Evolutionary conservation across 2,113 vertebrate species (phyloP).

Genomic region (Myanophis thanlyinensis): DNA sequence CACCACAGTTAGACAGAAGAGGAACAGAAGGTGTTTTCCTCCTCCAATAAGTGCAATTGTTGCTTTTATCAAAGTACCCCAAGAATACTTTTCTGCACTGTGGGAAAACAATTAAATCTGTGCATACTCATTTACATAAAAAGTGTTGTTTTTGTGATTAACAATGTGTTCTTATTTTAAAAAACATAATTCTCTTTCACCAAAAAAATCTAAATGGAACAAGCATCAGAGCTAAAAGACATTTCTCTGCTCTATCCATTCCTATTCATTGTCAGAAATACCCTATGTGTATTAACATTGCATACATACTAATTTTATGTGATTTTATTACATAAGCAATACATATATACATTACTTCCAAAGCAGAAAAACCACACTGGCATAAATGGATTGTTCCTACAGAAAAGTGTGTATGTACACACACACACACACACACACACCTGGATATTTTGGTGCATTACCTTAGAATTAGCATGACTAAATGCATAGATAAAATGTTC

Average conservation of each 20-base stretch:
- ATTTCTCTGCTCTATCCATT: not conserved
- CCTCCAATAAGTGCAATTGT: not conserved
- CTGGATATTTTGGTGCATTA: not conserved
- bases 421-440: too few species aligned
- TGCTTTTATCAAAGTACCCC: not conserved
- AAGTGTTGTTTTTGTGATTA: not conserved
- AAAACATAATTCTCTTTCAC: not conserved
- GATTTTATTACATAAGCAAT: not conserved
- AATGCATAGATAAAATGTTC: not conserved
- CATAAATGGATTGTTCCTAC: not conserved
- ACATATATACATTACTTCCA: not conserved
- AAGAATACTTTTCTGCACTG: not conserved
- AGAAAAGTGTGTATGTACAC: not conserved
- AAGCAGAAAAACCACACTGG: not conserved
- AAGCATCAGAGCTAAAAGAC: not conserved
- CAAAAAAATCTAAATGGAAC: conserved; percentile 1
- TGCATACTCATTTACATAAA: not conserved
- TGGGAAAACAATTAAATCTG: not conserved
- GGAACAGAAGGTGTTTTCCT: not conserved
- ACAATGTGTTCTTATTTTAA: not conserved
- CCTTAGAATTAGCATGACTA: not conserved
- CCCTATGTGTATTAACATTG: not conserved
- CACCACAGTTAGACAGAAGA: not conserved
- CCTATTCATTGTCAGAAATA: not conserved
- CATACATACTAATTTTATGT: not conserved